Conservation (phyloP, 2,113 vertebrate genomes). For the Psilopogon haemacephalus region DNA sequence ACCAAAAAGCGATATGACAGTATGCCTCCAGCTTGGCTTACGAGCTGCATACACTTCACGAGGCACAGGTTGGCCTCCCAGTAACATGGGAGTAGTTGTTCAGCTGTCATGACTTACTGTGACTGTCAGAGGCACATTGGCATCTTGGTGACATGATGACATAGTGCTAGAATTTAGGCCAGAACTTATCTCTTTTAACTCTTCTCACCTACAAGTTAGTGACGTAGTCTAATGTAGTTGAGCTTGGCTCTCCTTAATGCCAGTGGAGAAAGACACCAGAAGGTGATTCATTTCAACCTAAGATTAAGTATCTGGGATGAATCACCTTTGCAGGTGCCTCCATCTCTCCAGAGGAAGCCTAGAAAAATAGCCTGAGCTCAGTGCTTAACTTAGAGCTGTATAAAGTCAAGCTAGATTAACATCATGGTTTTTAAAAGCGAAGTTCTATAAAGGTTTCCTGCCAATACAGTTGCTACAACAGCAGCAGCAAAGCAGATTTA, state of each 20-base stretch:
- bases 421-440: background rate
- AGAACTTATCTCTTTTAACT: background rate
- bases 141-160: background rate
- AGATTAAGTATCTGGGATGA: background rate
- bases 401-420: background rate
- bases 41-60: background rate
- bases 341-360: background rate
- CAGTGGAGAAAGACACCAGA: background rate
- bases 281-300: background rate
- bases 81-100: accelerated
- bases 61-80: background rate
- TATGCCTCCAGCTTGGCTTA: background rate
- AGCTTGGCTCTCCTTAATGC: background rate
- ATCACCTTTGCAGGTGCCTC: background rate
- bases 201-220: background rate
- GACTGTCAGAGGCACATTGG: background rate
- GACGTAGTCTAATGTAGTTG: background rate
- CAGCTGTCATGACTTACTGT: background rate
- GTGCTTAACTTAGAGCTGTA: background rate
- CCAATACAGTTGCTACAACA: background rate
- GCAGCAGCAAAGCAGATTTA: background rate
- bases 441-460: background rate
- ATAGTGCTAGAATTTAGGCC: background rate
- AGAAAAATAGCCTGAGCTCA: background rate
- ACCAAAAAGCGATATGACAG: background rate